Conservation (phyloP, 1,140 invertebrate species). For the Proales similis region DNA sequence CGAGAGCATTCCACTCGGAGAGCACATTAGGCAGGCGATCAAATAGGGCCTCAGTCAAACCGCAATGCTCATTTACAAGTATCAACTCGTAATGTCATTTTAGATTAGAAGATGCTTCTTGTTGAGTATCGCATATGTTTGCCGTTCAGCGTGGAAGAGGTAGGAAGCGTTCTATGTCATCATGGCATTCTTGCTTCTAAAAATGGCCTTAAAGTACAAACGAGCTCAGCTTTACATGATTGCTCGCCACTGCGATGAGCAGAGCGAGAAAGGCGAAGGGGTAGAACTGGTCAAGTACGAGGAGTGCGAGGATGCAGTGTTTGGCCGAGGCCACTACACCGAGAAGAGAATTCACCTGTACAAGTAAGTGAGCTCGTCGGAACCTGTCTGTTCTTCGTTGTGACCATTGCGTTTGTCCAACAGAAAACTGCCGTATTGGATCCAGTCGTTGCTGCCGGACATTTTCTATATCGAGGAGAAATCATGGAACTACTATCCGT, state of each 20-base stretch:
- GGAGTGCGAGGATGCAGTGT: constrained; percentile 66
- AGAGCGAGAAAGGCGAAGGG: constrained; percentile 79
- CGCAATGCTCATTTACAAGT: too few species aligned
- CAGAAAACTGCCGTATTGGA: constrained; percentile 80
- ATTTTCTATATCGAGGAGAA: constrained; percentile 88
- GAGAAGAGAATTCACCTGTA: constrained; percentile 84
- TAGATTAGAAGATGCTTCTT: constrained; percentile 62
- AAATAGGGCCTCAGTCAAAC: too few species aligned
- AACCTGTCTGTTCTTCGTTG: constrained; percentile 38
- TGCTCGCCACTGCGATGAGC: constrained; percentile 79
- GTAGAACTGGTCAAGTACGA: constrained; percentile 79
- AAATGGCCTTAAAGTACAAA: constrained; percentile 63
- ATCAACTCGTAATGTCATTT: too few species aligned
- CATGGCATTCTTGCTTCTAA: constrained; percentile 20
- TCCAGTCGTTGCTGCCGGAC: constrained; percentile 73
- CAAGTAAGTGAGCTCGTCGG: constrained; percentile 58
- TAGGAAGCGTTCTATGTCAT: constrained; percentile 48
- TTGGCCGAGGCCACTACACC: constrained; percentile 78
- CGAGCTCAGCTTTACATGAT: constrained; percentile 91
- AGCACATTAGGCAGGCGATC: too few species aligned
- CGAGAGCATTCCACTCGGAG: too few species aligned
- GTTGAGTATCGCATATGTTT: constrained; percentile 86
- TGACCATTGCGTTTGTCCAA: not conserved
- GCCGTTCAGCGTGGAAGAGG: constrained; percentile 82
- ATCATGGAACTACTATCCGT: constrained; percentile 90